phyloP scores from a whole-genome alignment of 2,113 vertebrate genomes.

The Myotis lucifugus region DNA sequence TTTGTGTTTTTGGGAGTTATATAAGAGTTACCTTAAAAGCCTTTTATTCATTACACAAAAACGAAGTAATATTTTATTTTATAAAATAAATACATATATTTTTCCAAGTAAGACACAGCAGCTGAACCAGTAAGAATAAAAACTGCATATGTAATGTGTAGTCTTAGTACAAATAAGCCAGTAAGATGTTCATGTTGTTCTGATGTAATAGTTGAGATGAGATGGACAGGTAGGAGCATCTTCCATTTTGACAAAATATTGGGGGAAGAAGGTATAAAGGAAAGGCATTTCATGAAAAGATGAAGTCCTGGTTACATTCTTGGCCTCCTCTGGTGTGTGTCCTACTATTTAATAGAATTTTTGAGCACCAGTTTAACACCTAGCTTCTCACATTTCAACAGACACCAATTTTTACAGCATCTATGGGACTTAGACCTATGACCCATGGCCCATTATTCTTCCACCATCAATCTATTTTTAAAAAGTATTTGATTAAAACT shows the following conservation, averaged over 20 bases:
- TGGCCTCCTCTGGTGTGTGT: not conserved
- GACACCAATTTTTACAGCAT: not conserved
- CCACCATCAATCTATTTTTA: not conserved
- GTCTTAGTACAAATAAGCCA: not conserved
- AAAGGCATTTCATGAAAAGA: not conserved
- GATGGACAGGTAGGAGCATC: not conserved
- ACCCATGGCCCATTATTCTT: not conserved
- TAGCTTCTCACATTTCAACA: not conserved
- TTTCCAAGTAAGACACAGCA: not conserved
- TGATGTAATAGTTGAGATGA: not conserved
- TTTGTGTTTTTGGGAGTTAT: not conserved
- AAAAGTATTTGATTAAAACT: not conserved
- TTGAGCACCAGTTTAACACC: not conserved
- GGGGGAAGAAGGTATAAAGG: accelerated
- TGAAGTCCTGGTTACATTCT: not conserved
- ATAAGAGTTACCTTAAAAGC: not conserved
- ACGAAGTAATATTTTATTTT: not conserved
- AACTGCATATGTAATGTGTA: not conserved
- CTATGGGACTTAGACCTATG: not conserved
- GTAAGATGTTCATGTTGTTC: not conserved
- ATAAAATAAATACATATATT: not conserved
- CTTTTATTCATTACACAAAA: not conserved
- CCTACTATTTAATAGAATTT: not conserved
- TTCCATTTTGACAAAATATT: not conserved
- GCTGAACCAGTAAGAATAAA: not conserved